Base-by-base conservation (phyloP, 2,797 vertebrate genomes). In the Lacerta bilineata region DNA sequence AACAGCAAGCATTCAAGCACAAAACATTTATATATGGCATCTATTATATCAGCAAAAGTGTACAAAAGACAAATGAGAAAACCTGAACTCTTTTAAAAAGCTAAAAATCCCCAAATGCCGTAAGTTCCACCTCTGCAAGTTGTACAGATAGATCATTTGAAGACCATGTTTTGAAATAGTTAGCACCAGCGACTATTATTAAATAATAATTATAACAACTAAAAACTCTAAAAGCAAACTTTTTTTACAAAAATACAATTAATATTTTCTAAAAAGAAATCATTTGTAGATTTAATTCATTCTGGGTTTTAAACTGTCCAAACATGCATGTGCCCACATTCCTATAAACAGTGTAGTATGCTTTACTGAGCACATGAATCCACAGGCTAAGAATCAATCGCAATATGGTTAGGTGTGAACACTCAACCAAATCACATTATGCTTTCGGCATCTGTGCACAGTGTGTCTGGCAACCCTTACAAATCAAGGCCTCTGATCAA, bases 341-440 rank as follows among this genome's bases (percentile, higher is more conserved):
- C 55, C 81, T 91, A 90, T 86, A 94, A 89, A 91, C 39, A 92
- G 77, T 29, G 85, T 66, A 91, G 68, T 91, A 75, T 85, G 89
- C 36, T 90, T 87, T 43, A 92, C 87, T 88, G 85, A 91, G 91
- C 88, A 91, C 87, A 90, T 91, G 89, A 93, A 91, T 83, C 2
- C 1, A 43, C 39, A 89, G 92, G 81, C 74, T 82, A 84, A 94
- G 83, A 94, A 92, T 91, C 86, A 92, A 87, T 71, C 86, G 68
- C n/a, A 90, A 93, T 88, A 91, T 50, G 36, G 69, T 94, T 90
- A 92, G 83, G 39, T 46, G 66, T 61, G 81, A 93, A 84, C 0
- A 2, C 80, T 91, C 41, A 61, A 29, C 69, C 75, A 90, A 92
- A 88, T 61, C 89, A 61, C 77, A 85, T 86, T 93, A 87, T 33